Base-by-base conservation (phyloP, 2,797 vertebrate species). In the Pipistrellus kuhlii region DNA sequence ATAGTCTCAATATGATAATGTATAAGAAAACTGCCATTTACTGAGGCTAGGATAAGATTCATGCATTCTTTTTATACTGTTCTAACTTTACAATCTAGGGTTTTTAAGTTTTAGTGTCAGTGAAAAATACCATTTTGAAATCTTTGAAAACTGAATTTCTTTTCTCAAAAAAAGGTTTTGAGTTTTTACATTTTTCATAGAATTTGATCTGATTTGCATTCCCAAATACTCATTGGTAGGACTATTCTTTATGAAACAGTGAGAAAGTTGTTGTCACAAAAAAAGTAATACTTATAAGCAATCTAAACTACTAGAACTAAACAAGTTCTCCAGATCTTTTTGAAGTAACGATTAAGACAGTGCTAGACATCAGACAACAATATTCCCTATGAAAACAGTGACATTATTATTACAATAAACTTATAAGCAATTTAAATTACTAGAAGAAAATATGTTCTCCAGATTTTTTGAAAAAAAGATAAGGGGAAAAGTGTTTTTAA, bases 181-280 rank as follows among this genome's bases (percentile, higher is more conserved):
- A 55, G 30, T 25, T 73, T 87, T 90, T 72, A 91, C 30, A 30
- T 59, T 62, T 95, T 85, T 59, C 57, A 53, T 80, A 95, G 48
- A 25, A 72, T n/a, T 21, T 89, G 84, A 69, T 94, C 83, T 84
- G 35, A 86, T 95, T 95, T 95, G 55, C 59, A 95, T 86, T 92
- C 41, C 46, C 77, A 95, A 59, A 32, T 20, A 92, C 13, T 93
- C 59, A n/a, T n/a, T 83, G 35, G 13, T 76, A 68, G 32, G n/a
- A 32, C 17, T 68, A 83, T 88, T 85, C 59, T 93, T 32, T 59
- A 55, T 81, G 75, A 76, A 91, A 80, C 14, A 77, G 20, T 85
- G 64, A 75, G 46, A 95, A 71, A 78, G 15, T 59, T 94, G 69
- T 59, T 90, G 69, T 84, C 88, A 94, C 51, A 53, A 9, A 44